These are phyloP conservation scores for Epinephelus cyanopodus DNA, from an alignment of 2,113 vertebrate genomes.

Conservation along the genomic window DNA sequence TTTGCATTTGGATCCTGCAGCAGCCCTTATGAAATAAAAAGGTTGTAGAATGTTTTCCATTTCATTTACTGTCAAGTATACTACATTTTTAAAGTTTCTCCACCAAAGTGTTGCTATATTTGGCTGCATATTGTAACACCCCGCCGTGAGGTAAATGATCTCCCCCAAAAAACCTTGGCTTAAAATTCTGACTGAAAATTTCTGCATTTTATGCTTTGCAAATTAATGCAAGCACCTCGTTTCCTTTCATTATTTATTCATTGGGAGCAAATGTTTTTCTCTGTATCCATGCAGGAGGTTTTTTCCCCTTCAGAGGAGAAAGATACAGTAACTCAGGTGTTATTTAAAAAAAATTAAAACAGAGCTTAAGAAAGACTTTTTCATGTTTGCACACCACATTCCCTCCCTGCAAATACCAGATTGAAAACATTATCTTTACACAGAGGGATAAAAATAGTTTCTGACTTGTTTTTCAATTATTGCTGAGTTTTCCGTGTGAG, in stretches of 20 bases:
- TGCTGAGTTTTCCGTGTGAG: slow-evolving; percentile 46
- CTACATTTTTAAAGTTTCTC: slow-evolving; percentile 61
- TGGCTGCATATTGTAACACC: slow-evolving; percentile 58
- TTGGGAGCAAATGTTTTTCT: slow-evolving; percentile 79
- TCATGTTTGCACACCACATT: slow-evolving; percentile 26
- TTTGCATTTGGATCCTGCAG: slow-evolving; percentile 39
- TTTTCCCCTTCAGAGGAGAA: slow-evolving; percentile 58
- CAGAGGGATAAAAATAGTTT: slow-evolving; percentile 43
- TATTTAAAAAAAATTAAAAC: slow-evolving; percentile 18
- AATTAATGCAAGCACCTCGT: slow-evolving; percentile 78
- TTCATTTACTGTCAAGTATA: slow-evolving; percentile 61
- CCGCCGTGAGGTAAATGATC: slow-evolving; percentile 67
- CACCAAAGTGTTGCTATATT: slow-evolving; percentile 72
- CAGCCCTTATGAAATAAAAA: slow-evolving; percentile 35
- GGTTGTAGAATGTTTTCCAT: slow-evolving; percentile 46
- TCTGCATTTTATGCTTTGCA: slow-evolving; percentile 70
- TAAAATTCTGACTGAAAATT: slow-evolving; percentile 57
- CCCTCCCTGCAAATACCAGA: slow-evolving; percentile 7
- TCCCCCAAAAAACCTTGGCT: slow-evolving; percentile 56
- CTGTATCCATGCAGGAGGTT: slow-evolving; percentile 47
- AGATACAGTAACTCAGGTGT: slow-evolving; percentile 51
- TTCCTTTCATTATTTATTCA: slow-evolving; percentile 83
- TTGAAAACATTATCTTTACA: slow-evolving; percentile 43
- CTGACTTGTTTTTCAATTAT: slow-evolving; percentile 63
- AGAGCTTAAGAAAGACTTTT: slow-evolving; percentile 30